These are phyloP conservation scores for Chloropsis cyanopogon DNA, from an alignment of 2,113 vertebrate species.

Conservation along the genomic window DNA sequence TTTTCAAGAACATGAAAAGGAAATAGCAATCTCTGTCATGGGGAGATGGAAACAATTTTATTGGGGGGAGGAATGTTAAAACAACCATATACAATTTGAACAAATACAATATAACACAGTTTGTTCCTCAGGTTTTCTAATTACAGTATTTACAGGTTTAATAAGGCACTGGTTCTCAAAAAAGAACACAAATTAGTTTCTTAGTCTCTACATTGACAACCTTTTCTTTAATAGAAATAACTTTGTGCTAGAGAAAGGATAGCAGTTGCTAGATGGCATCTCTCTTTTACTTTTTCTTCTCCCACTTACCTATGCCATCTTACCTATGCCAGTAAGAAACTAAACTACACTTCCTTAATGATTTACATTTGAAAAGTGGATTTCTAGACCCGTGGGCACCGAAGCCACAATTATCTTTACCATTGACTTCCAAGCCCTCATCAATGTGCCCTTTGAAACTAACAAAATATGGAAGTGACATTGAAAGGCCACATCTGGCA, in stretches of 20 bases:
- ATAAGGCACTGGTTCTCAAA: conserved; percentile 85
- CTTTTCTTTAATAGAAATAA: conserved; percentile 61
- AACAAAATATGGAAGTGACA: not conserved
- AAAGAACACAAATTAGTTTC: conserved; percentile 69
- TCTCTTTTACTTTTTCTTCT: not conserved
- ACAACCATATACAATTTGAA: conserved; percentile 76
- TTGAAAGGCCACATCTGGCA: not conserved
- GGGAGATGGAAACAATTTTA: conserved; percentile 76
- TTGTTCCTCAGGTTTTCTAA: conserved; percentile 73
- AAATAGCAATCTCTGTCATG: not conserved
- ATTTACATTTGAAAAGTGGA: not conserved
- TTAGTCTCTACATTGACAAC: conserved; percentile 47
- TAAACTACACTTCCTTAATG: not conserved
- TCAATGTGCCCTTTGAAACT: not conserved
- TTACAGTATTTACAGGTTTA: conserved; percentile 81
- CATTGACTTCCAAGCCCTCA: not conserved
- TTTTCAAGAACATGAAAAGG: not conserved
- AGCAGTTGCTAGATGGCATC: not conserved
- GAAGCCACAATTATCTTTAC: not conserved
- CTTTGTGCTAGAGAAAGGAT: conserved; percentile 40
- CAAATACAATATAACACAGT: conserved; percentile 65
- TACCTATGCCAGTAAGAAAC: not conserved
- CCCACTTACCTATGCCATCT: not conserved
- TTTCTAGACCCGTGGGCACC: not conserved
- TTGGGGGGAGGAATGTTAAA: conserved; percentile 77